Evolutionary conservation across 2,888 invertebrate genomes (phyloP), one percentile per base, ranked within the genome.

Genomic region (Hesperia comma): DNA sequence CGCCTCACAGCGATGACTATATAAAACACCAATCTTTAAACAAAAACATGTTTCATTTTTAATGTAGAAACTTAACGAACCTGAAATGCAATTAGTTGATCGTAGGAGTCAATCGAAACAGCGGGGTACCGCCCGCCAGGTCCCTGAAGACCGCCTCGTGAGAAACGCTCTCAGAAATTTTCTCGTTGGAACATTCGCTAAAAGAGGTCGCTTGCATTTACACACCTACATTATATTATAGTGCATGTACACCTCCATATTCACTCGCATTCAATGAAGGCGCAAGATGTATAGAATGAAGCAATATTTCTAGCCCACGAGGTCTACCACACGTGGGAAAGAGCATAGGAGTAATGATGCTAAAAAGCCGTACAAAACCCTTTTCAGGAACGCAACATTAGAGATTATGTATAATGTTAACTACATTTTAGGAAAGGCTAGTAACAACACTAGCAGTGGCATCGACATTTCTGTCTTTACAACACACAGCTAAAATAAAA

Each of bases 91-190:
- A 77, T 76, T 77, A 76, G 73, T 74, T 70, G 71, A 69, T 70
- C 68, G 68, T 72, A 74, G 75, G 71, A 74, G 74, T 74, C 78
- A 77, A 77, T 77, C 76, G 75, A 81, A 84, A 77, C 84, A 86
- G 85, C 83, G 79, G 85, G 84, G 76, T 74, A 56, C 67, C 71
- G 62, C 74, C 69, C 75, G 72, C 72, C 70, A 74, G 71, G 75
- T 79, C 85, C 83, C 81, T 83, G 75, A 74, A 78, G 75, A 72
- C 73, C 67, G 71, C 67, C 74, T 76, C 83, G 85, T 88, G 88
- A 84, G 88, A 88, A 89, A 79, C 74, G 72, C 74, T 83, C 81
- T 77, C 81, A 82, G 81, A 76, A 77, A 81, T 87, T 84, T 83
- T 86, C 87, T 84, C 75, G 77, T 71, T 80, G 49, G 41, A 46